Base-by-base conservation (phyloP, 2,113 vertebrate genomes). In the Hypomesus transpacificus region DNA sequence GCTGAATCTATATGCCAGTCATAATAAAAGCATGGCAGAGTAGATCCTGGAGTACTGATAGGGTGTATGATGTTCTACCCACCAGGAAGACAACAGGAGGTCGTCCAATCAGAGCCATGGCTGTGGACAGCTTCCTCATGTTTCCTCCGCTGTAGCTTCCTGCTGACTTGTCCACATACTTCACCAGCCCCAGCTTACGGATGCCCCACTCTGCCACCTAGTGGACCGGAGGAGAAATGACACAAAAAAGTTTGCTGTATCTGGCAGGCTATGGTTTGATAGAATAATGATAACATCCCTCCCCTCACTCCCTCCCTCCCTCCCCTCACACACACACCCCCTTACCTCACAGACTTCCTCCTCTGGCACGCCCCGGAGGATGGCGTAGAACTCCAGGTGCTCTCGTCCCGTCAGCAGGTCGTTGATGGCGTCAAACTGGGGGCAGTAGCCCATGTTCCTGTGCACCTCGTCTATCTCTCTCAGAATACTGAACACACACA, bases 31-130 rank as follows among this genome's bases (percentile, higher is more conserved):
- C 31, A 5, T 34, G 31, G 31, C 31, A 34, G 1, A 46, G 8
- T 11, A 11, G 7, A 46, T 46, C 39, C 7, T 46, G 39, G 39
- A 11, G 39, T 46, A 9, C 39, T 46, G 39, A 58, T 21, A 67
- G 62, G 62, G 72, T 68, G 69, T 69, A 54, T 57, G 56, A 62
- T 20, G 61, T 31, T 53, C 7, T 22, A 90, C 93, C 90, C 88
- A 98, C 97, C 94, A 99, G 87, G 85, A 99, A 99, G 53, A 99
- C 93, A 4, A 99, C 97, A 2, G 97, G 96, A 1, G 97, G 96
- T 4, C 94, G 95, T 21, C 95, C 97, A 1, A 98, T 98, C 74
- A 99, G 89, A 31, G 97, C 93, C 83, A 99, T 96, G 76, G 97
- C 97, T 0, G 97, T 99, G 4, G 96, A 98, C n/a, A 99, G 94